Evolutionary conservation across 64 coral and sea anemone species (phyloP).

Genomic region (Anthopleura sola): DNA sequence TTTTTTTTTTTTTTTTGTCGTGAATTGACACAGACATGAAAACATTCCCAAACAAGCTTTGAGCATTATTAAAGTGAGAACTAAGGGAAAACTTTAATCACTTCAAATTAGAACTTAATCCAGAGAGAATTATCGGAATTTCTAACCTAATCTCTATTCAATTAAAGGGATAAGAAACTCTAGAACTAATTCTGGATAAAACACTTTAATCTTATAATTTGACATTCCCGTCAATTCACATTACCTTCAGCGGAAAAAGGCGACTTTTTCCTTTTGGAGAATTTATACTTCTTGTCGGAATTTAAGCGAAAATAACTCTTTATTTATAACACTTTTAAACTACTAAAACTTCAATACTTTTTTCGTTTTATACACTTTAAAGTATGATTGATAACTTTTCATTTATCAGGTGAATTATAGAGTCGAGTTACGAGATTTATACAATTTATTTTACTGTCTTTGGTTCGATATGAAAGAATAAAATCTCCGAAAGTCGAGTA

Average conservation of each 20-base stretch:
- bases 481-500: constrained; percentile 7
- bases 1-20: neutral
- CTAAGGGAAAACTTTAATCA: neutral
- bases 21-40: neutral
- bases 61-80: neutral
- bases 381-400: neutral
- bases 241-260: neutral
- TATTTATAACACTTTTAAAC: neutral
- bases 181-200: neutral
- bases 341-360: neutral
- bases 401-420: neutral
- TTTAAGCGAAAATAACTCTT: neutral
- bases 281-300: neutral
- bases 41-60: neutral
- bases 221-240: constrained; percentile 4
- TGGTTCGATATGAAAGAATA: neutral
- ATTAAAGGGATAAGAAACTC: neutral
- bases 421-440: neutral
- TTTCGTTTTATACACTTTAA: neutral
- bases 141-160: constrained; percentile 5
- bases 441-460: neutral
- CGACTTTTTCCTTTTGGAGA: neutral
- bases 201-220: constrained; percentile 1
- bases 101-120: neutral
- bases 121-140: constrained; percentile 8